These are phyloP conservation scores for Melanocharis versteri DNA, from an alignment of 2,113 vertebrate genomes.

Conservation along the genomic window DNA sequence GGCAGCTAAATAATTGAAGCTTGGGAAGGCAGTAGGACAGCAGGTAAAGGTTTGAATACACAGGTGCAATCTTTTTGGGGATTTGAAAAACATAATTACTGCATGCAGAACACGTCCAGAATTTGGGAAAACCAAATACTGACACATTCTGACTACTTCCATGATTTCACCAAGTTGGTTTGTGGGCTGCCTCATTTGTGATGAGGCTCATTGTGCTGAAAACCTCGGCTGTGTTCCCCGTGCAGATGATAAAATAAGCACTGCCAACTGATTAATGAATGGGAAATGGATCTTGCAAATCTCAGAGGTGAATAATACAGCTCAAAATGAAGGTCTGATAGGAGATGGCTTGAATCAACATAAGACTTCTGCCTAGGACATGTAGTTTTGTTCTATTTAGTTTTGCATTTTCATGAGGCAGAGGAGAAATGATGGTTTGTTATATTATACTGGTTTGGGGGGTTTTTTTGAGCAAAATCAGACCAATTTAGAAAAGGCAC, in stretches of 20 bases:
- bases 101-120: neutral
- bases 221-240: neutral
- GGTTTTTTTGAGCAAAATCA: neutral
- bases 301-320: neutral
- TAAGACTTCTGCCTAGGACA: neutral
- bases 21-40: neutral
- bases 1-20: neutral
- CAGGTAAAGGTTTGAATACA: neutral
- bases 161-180: neutral
- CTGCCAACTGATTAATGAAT: neutral
- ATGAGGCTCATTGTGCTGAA: neutral
- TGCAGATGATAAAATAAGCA: neutral
- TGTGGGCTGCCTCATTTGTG: neutral
- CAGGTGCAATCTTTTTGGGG: neutral
- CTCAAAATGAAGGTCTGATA: neutral
- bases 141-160: neutral
- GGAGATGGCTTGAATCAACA: neutral
- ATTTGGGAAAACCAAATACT: neutral
- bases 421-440: neutral
- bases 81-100: neutral
- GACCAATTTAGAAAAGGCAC: neutral
- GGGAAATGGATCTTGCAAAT: neutral
- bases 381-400: neutral
- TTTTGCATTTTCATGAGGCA: neutral
- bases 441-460: neutral